Base-by-base conservation (phyloP, 2,888 invertebrate species). In the Cylloceria caligata region DNA sequence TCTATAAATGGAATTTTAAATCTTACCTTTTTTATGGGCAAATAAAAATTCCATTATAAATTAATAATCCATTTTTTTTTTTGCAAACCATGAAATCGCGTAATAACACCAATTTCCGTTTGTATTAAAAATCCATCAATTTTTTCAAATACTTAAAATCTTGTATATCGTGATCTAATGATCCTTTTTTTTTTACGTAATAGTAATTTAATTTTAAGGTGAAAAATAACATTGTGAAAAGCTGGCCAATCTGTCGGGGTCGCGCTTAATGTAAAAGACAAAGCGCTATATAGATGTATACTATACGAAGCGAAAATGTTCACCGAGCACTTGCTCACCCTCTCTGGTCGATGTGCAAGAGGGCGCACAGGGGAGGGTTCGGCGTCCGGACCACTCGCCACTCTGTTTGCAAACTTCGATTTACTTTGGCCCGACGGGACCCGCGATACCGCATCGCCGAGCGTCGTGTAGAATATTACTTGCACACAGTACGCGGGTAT, bases 331-430 rank as follows among this genome's bases (percentile, higher is more conserved):
- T 57, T 42, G 57, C 42, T 42, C 11, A 11, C 55, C 21, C 5
- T 34, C 19, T 16, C 19, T 13, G 57, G 57, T 57, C 57, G 57
- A 16, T 30, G 34, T n/a, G n/a, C n/a, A 7, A 11, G 42, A 36
- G 16, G 16, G 27, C 34, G 24, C 1, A 9, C 16, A 0, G 36
- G 34, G 13, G 11, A n/a, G 27, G 52, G 36, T 6, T 16, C 52
- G 39, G 4, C 52, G 39, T 55, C 52, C 52, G 69, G 55, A 6
- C 24, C 39, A 67, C 52, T 55, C 69, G 52, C 55, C 69, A 16
- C 36, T 36, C 55, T 71, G 57, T 71, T 71, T 71, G 39, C 71
- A 71, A 71, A 71, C 71, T 71, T 57, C 71, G 71, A 71, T 71
- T 71, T 71, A 71, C 71, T 71, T 71, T 71, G 55, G 71, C 13